Evolutionary conservation across 2,888 invertebrate species (phyloP), one percentile per base, ranked within the genome.

Genomic region (Syrphus vitripennis): DNA sequence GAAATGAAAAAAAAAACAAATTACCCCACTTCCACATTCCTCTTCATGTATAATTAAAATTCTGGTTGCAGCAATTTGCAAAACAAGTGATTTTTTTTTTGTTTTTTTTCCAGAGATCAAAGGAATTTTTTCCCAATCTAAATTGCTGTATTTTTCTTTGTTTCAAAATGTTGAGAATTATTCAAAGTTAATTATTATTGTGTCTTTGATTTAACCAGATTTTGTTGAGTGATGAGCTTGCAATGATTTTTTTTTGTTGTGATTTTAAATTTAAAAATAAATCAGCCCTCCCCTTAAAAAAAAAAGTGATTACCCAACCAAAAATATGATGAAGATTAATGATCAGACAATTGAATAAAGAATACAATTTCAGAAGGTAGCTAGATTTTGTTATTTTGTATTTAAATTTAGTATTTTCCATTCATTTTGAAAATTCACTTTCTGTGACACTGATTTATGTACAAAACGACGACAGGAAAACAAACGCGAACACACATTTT

Each of bases 381-480:
- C 4, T 9, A 16, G 7, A 40, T 61, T 61, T 9, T 40, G 40
- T 24, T 40, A 4, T 37, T 61, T 10, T 40, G 12, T 16, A 14
- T 34, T 16, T 3, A 2, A 34, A 59, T 59, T 55, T 29, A 55
- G 1, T 29, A 16, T 29, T 55, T 55, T 10, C 4, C 4, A 55
- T 59, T 37, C 21, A 14, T 37, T 59, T 59, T 57, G 6, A 12
- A 31, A 34, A 57, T 34, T 34, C 4, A 19, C 37, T 40, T 21
- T 7, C 24, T 21, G 34, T 61, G 61, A 61, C 42, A 26, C 26
- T 63, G 61, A 63, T 40, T 63, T 63, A 42, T 63, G 42, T 16
- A 63, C 26, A 63, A 63, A n/a, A n/a, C n/a, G n/a, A n/a, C 16
- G 42, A 63, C 61, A 63, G 5, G 26, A 42, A 26, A 5, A 26